Base-by-base conservation (phyloP, 1,140 invertebrate species). In the Aphis gossypii region DNA sequence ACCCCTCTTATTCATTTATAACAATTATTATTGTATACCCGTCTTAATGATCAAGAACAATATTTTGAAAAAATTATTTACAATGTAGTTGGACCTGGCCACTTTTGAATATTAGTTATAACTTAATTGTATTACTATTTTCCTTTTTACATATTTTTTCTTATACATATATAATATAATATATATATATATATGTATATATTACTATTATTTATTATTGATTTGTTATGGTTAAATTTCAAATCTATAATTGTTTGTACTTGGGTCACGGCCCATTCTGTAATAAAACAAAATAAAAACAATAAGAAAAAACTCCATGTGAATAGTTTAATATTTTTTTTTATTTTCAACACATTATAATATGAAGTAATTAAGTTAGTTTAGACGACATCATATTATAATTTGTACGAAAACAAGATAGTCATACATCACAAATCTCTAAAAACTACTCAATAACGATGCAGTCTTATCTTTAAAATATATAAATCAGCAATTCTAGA, bases 391-490 rank as follows among this genome's bases (percentile, higher is more conserved):
- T 76, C 60, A n/a, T n/a, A 35, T 76, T 76, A 76, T 7, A 76
- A 76, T 76, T 76, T 76, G 2, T n/a, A 76, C 1, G 14, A 76
- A 76, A 76, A 18, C 11, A 76, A n/a, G 60, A 14, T 68, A 18
- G 30, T 76, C n/a, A 68, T 68, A 68, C 60, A 76, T 76, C n/a
- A 86, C 44, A 46, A 25, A 44, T n/a, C 11, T 30, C 41, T 86
- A 56, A 56, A 89, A 89, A 89, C 88, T 38, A 89, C 88, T 89
- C 88, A 89, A 89, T 89, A 56, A 48, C 21, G 38, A 56, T 89
- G 88, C 88, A 56, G 51, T 89, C 23, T 41, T 56, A 21, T 89
- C 38, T 56, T 41, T 89, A n/a, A 56, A 89, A 89, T 89, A 30
- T 54, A 56, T 21, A 89, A 23, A 41, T 89, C 48, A 41, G 18